Conservation (phyloP, 2,888 invertebrate genomes). For the Agonopterix arenella region DNA sequence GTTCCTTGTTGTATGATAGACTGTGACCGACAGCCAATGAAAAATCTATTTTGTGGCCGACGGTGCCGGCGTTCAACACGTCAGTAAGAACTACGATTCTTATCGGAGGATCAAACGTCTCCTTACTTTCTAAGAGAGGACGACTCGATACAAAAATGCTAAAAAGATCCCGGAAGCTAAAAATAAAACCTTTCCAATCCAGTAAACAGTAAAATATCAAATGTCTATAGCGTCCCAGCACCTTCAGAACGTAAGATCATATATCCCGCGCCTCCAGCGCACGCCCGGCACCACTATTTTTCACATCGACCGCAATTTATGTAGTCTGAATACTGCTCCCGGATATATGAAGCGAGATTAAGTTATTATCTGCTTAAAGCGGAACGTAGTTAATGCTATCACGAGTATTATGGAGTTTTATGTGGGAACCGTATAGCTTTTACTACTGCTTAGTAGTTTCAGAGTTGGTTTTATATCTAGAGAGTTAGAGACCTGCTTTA, state of each 20-base stretch:
- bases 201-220: slow-evolving; percentile 3
- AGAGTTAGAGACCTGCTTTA: too few relatives aligned
- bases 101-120: too few relatives aligned
- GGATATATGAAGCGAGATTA: slow-evolving; percentile 40
- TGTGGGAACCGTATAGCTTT: neutral
- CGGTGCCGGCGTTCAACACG: too few relatives aligned
- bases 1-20: too few relatives aligned
- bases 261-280: slow-evolving; percentile 26
- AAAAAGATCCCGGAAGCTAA: neutral
- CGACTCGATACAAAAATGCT: too few relatives aligned
- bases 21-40: too few relatives aligned
- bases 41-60: too few relatives aligned
- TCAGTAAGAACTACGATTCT: too few relatives aligned
- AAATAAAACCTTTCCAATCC: slow-evolving; percentile 2
- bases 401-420: slow-evolving; percentile 3
- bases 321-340: slow-evolving; percentile 29
- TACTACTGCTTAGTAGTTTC: too few relatives aligned
- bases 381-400: slow-evolving; percentile 13
- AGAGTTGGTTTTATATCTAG: too few relatives aligned
- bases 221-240: slow-evolving; percentile 16
- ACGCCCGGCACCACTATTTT: slow-evolving; percentile 43
- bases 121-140: too few relatives aligned
- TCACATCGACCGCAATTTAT: slow-evolving; percentile 54
- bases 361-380: slow-evolving; percentile 48
- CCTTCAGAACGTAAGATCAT: slow-evolving; percentile 39